Base-by-base conservation (phyloP, 2,888 invertebrate genomes). In the Chaetogeoica ovagalla region DNA sequence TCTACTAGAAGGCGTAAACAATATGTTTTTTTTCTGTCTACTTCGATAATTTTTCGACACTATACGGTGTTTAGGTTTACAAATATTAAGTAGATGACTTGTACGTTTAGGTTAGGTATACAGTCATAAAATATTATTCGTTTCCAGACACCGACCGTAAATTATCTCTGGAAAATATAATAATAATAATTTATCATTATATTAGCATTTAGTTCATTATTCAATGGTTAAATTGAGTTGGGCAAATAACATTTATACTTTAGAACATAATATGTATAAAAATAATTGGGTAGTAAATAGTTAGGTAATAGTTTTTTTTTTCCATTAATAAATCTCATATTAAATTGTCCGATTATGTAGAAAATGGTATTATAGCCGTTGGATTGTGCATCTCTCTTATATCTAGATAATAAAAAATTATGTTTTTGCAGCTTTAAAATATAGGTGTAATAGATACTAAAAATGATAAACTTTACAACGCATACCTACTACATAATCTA, bases 81-180 rank as follows among this genome's bases (percentile, higher is more conserved):
- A 72, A 48, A 23, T 43, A 17, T 60, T 21, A 71, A 59, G 39
- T 39, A 71, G 43, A 7, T 43, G 6, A 43, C 43, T 43, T 11
- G 43, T 43, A 43, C 43, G 43, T 43, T 7, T 43, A 43, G 43
- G 11, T 43, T 39, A 30, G 30, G 43, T 43, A 11, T 43, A 43
- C 43, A 4, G 39, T 43, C 30, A 48, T 43, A n/a, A 21, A 9
- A 39, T 48, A 52, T 37, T 65, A 74, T 65, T 74, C 21, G 15
- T 21, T 72, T 55, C 48, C 55, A 55, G 63, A 65, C 0, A 63
- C 37, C 23, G 73, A 60, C 9, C 55, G 74, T 21, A 65, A 21
- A 39, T 11, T 55, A 55, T 74, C 21, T 21, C 74, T 74, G 21
- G 55, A 74, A 74, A 23, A 30, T 15, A 73, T 37, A 1, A 63